Evolutionary conservation across 2,113 vertebrate genomes (phyloP).

Genomic region (Camelus dromedarius): DNA sequence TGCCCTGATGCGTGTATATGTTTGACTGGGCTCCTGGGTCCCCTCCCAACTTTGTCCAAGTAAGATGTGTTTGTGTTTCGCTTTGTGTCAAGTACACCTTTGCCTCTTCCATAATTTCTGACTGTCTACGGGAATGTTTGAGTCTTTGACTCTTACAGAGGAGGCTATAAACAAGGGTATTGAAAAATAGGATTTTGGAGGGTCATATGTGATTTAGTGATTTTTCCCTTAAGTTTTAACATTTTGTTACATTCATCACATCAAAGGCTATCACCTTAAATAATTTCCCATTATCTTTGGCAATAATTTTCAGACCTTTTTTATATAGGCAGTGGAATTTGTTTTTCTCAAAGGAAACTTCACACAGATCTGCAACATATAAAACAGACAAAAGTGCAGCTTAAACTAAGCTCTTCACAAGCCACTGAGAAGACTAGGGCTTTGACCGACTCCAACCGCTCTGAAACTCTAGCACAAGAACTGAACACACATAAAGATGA

Average conservation of each 20-base stretch:
- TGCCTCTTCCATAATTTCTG: not conserved
- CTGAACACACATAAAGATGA: not conserved
- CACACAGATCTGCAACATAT: not conserved
- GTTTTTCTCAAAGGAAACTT: not conserved
- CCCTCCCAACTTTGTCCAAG: not conserved
- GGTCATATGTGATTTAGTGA: not conserved
- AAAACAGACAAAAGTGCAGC: not conserved
- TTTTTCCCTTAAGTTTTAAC: not conserved
- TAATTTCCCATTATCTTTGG: not conserved
- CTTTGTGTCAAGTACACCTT: not conserved
- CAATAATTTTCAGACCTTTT: not conserved
- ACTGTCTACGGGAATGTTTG: not conserved
- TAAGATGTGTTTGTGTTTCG: not conserved
- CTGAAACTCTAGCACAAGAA: not conserved
- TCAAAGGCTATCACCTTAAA: not conserved
- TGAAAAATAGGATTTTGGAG: not conserved
- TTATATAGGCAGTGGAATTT: not conserved
- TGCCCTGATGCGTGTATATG: not conserved
- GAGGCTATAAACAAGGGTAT: not conserved
- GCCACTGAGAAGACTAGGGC: not conserved
- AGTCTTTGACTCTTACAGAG: not conserved
- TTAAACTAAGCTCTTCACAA: not conserved
- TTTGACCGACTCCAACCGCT: rapidly evolving
- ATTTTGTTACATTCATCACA: not conserved
- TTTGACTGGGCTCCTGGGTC: not conserved